Percentiles rank a stretch among this genome's conserved stretches.
Conservation (phyloP, 2,797 vertebrate genomes). For the Thamnophis elegans region DNA sequence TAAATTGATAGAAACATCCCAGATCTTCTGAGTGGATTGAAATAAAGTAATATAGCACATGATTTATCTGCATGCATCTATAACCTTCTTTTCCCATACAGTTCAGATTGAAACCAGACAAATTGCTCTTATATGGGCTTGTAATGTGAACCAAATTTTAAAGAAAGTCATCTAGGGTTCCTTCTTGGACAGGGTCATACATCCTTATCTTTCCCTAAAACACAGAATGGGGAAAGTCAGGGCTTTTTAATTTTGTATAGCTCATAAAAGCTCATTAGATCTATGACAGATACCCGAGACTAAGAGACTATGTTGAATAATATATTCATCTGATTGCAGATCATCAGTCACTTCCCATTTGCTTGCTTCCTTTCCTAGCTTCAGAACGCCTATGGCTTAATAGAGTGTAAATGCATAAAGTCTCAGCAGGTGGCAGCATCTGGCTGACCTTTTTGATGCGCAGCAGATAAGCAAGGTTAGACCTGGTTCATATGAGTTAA, state of each 20-base stretch:
- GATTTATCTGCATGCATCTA: not conserved
- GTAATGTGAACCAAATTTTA: not conserved
- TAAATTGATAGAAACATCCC: slow-evolving; percentile 27
- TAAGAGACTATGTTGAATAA: not conserved
- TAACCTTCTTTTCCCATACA: slow-evolving; percentile 1
- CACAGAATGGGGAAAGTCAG: not conserved
- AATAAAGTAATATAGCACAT: slow-evolving; percentile 6
- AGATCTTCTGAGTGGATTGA: slow-evolving; percentile 25
- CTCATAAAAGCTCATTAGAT: not conserved
- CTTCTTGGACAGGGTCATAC: not conserved
- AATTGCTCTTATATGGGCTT: not conserved
- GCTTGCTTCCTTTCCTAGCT: not conserved
- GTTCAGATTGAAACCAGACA: slow-evolving; percentile 12
- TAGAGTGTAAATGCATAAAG: not conserved
- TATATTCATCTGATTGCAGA: not conserved
- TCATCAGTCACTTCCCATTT: not conserved
- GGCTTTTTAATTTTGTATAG: not conserved
- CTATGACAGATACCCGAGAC: not conserved
- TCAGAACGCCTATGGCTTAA: not conserved
- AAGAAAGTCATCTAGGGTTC: not conserved
- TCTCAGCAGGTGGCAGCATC: not conserved
- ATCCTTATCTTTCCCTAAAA: not conserved
- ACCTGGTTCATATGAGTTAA: not conserved
- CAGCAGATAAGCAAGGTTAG: not conserved
- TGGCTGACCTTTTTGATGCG: not conserved